Evolutionary conservation across 1,140 invertebrate genomes (phyloP).

Genomic region (Drosophila paulistorum): DNA sequence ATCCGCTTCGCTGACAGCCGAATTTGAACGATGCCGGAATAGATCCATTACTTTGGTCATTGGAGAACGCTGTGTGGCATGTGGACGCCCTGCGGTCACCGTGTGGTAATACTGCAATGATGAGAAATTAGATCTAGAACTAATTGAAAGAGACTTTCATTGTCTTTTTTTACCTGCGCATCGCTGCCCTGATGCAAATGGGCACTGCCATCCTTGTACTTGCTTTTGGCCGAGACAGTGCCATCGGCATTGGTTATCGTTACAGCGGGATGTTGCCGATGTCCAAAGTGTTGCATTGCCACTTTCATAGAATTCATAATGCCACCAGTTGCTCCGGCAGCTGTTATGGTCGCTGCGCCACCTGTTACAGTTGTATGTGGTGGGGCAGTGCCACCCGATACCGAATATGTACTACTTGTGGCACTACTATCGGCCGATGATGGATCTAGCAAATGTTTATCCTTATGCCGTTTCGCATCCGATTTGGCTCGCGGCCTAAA

Average conservation of each 20-base stretch:
- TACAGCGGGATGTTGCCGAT: constrained; percentile 83
- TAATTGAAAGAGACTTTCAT: background rate
- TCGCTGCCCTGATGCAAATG: constrained; percentile 86
- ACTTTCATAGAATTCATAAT: constrained; percentile 92
- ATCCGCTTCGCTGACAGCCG: constrained; percentile 88
- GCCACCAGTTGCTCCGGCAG: constrained; percentile 78
- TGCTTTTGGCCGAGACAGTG: constrained; percentile 80
- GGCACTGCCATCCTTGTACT: constrained; percentile 86
- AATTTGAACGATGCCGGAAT: constrained; percentile 91
- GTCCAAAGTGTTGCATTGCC: constrained; percentile 88
- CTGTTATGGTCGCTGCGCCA: constrained; percentile 56
- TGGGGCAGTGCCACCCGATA: constrained; percentile 72
- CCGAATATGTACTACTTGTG: constrained; percentile 78
- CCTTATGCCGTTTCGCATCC: constrained; percentile 88
- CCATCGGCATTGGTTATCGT: constrained; percentile 76
- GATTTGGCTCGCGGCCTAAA: constrained; percentile 92
- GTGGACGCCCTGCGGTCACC: constrained; percentile 85
- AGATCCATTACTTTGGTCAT: constrained; percentile 95
- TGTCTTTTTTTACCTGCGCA: constrained; percentile 81
- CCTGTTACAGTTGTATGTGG: constrained; percentile 47
- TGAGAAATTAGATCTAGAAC: background rate
- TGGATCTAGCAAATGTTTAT: constrained; percentile 63
- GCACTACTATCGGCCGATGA: constrained; percentile 82
- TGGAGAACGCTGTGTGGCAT: constrained; percentile 85
- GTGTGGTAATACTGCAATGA: constrained; percentile 86